Conservation (phyloP, 2,113 vertebrate species). For the Ctenodactylus gundi region DNA sequence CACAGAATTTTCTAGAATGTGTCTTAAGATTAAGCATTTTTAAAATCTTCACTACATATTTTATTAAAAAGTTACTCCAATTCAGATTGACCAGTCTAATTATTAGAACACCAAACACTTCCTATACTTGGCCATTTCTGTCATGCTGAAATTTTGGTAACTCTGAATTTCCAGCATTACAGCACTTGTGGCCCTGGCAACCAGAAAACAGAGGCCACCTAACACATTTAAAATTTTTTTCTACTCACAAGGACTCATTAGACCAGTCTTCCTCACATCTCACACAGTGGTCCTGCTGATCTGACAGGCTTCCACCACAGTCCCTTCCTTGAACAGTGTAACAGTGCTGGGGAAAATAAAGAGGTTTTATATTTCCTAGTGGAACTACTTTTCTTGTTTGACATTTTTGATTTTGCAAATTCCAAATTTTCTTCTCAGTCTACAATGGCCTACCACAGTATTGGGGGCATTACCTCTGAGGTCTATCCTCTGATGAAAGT, state of each 20-base stretch:
- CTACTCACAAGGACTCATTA: neutral
- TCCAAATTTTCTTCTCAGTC: conserved; percentile 70
- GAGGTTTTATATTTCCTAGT: conserved; percentile 27
- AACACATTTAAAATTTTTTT: conserved; percentile 55
- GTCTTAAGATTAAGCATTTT: too few relatives aligned
- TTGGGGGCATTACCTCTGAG: conserved; percentile 78
- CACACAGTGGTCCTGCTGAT: neutral
- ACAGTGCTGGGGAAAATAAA: neutral
- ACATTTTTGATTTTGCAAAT: conserved; percentile 6
- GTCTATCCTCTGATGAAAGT: conserved; percentile 66
- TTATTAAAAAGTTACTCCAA: neutral
- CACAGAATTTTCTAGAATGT: neutral
- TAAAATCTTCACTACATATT: neutral
- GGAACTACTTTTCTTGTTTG: neutral
- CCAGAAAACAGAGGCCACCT: neutral
- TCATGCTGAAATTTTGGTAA: conserved; percentile 33
- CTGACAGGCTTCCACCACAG: conserved; percentile 31
- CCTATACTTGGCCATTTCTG: neutral
- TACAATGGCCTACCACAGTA: conserved; percentile 46
- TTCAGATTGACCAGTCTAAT: conserved; percentile 45
- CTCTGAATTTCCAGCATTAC: conserved; percentile 7
- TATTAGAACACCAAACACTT: neutral
- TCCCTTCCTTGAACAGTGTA: neutral
- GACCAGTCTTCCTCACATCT: neutral
- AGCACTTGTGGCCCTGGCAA: neutral